Base-by-base conservation (phyloP, 2,888 invertebrate species). In the Epicampocera succincta region DNA sequence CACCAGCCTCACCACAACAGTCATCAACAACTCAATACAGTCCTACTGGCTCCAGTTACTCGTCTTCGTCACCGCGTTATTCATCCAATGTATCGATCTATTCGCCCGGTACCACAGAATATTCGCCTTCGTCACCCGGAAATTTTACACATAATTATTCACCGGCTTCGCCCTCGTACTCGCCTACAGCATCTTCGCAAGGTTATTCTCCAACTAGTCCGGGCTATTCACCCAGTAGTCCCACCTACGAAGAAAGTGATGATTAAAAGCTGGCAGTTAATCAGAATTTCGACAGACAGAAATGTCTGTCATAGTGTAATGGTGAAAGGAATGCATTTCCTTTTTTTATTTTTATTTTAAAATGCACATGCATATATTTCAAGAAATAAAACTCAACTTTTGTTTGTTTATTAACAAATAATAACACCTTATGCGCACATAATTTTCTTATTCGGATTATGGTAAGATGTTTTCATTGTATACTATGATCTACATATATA, bases 71-170 rank as follows among this genome's bases (percentile, higher is more conserved):
- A 84, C 93, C 93, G 0, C 93, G 93, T 13, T 97, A 97, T 89
- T 90, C 91, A 1, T 88, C 90, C 12, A 90, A 90, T 73, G 89
- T 88, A 87, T 89, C 90, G 12, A 86, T 88, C 42, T 91, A 90
- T 65, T 96, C 96, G 0, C 96, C 96, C 2, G 94, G 95, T 52
- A 95, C 95, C 83, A 95, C 96, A 8, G 94, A 95, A 87, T 96
- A 96, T 91, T 95, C 96, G 0, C 97, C 97, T 0, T 94, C 95
- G 68, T 95, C 95, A 68, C 96, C 96, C 0, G 89, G 88, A 9
- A 90, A 90, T 94, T 94, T 94, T 13, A 94, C 95, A 0, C 93
- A 93, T 9, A 94, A 95, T 90, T 93, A 88, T 90, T 91, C 91
- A 2, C 91, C 91, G 4, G 94, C 95, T 0, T 95, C 95, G 71